Evolutionary conservation across 2,797 vertebrate species (phyloP).

Genomic region (Enteromius treurensis): DNA sequence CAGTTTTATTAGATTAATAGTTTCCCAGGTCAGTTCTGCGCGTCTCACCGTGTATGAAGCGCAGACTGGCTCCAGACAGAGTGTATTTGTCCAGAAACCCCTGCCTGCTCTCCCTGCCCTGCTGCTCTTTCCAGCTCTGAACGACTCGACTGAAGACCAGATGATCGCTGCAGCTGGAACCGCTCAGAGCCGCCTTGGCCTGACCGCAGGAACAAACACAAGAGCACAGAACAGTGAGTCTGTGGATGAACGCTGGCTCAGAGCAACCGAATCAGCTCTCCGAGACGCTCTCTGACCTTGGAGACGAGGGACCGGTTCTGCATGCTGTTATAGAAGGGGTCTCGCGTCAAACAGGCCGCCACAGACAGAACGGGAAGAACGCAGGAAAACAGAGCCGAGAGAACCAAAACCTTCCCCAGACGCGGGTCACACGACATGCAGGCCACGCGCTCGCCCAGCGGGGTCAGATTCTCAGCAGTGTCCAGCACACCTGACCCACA

Average conservation of each 20-base stretch:
- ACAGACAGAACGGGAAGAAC: conserved; percentile 88
- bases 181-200: conserved; percentile 85
- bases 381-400: conserved; percentile 90
- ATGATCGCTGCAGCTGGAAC: conserved; percentile 88
- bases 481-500: conserved; percentile 86
- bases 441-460: conserved; percentile 87
- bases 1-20: neutral
- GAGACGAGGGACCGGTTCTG: conserved; percentile 85
- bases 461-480: conserved; percentile 85
- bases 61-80: conserved; percentile 84
- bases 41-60: conserved; percentile 88
- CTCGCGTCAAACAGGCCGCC: conserved; percentile 89
- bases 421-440: conserved; percentile 93
- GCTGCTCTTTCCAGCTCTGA: conserved; percentile 83
- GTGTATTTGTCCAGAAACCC: conserved; percentile 80
- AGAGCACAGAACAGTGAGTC: too few species aligned
- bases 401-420: conserved; percentile 90
- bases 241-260: neutral
- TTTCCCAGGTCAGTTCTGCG: neutral
- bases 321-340: conserved; percentile 93
- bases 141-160: conserved; percentile 86
- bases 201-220: conserved; percentile 59
- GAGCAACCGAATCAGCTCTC: neutral
- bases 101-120: conserved; percentile 77
- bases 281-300: conserved; percentile 77